Evolutionary conservation across 2,797 vertebrate genomes (phyloP), one percentile per base, ranked within the genome.

Genomic region (Gymnocypris eckloni): DNA sequence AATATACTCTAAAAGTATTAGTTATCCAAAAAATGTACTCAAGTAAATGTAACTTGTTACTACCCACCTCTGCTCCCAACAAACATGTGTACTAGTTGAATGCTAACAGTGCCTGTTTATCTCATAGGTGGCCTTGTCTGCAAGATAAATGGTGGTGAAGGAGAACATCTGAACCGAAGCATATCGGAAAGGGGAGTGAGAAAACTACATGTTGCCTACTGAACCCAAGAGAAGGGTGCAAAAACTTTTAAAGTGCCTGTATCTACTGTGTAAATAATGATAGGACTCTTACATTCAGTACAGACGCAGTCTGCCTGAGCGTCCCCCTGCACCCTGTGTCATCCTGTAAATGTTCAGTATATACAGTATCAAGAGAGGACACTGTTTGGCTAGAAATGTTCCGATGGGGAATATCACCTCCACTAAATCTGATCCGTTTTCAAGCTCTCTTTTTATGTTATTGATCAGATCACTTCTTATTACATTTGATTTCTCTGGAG

Each of bases 161-260:
- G 70, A 71, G 50, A 61, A 84, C 28, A 67, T 88, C 87, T 89
- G 91, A 91, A 91, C 92, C 86, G 91, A 93, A 91, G 90, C 90
- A 89, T 92, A 90, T 92, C 88, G 79, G 87, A 43, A 90, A 91
- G 92, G 85, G 85, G 83, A 90, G 84, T 90, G 91, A 90, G 86
- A 84, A 79, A 84, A 91, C 90, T 94, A 94, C 95, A 95, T 95
- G 95, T 96, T 96, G 95, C 96, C 96, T 97, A 95, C 96, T 97
- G 96, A 96, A 94, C 94, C 96, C 93, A 93, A 94, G 94, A 94
- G 88, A 91, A 92, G 95, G 96, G 95, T 95, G 95, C 95, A 93
- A 67, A 67, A 77, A 78, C 99, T 97, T 95, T 97, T 97, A 95
- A 99, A 99, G 98, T 99, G 98, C 98, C 98, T 99, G 98, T 98